phyloP scores from a whole-genome alignment of 2,113 vertebrate species.

The Corydoras sp. region DNA sequence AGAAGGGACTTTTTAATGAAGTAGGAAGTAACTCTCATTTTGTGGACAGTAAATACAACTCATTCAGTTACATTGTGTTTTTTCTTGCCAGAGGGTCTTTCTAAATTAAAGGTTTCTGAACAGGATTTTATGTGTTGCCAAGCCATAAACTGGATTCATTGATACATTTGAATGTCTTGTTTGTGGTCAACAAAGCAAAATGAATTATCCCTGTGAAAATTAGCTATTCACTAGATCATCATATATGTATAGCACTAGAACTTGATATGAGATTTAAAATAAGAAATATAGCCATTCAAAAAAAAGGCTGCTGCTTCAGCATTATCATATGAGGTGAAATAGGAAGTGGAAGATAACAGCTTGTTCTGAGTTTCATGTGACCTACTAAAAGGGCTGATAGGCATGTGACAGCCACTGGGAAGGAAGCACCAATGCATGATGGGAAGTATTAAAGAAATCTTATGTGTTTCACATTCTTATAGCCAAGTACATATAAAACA shows the following conservation, averaged over 20 bases:
- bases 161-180: not conserved
- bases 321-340: constrained; percentile 9
- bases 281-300: not conserved
- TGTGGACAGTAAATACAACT: no score
- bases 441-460: constrained; percentile 31
- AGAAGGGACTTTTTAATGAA: no score
- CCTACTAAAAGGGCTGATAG: constrained; percentile 12
- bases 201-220: not conserved
- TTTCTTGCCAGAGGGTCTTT: no score
- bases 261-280: not conserved
- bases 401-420: constrained; percentile 21
- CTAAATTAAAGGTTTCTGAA: no score
- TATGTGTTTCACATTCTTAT: not conserved
- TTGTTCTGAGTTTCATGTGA: constrained; percentile 34
- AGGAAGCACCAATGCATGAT: constrained; percentile 21
- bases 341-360: constrained; percentile 18
- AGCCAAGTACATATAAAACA: constrained; percentile 13
- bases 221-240: no score
- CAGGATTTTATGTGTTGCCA: no score
- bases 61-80: no score
- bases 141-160: no score
- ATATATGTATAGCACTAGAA: not conserved
- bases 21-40: no score
- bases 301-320: not conserved
- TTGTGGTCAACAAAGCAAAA: not conserved